Evolutionary conservation across 2,113 vertebrate genomes (phyloP).

Genomic region (Herpetotheres cachinnans): DNA sequence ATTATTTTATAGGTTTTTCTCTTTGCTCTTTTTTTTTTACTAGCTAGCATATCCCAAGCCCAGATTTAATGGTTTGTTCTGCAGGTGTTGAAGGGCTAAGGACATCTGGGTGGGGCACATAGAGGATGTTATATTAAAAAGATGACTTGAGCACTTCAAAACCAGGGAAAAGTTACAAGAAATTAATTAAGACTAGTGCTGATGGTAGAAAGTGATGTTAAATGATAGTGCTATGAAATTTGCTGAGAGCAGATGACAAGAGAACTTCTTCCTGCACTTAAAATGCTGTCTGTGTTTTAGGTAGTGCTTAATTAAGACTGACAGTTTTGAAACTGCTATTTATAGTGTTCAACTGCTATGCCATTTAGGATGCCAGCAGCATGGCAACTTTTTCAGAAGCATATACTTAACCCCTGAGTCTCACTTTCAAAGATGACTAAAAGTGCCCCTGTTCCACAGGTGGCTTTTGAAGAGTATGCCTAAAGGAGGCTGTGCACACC

Average conservation of each 20-base stretch:
- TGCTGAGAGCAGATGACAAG: conserved; percentile 15
- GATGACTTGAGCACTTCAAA: not conserved
- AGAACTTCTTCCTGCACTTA: conserved; percentile 29
- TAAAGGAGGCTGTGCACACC: not conserved
- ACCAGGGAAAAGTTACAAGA: not conserved
- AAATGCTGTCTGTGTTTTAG: conserved; percentile 44
- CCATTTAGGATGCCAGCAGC: not conserved
- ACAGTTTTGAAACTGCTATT: conserved; percentile 40
- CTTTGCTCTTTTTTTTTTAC: not conserved
- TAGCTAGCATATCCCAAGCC: not conserved
- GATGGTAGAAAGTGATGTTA: conserved; percentile 4
- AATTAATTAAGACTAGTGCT: not conserved
- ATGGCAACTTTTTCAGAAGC: not conserved
- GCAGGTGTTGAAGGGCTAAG: not conserved
- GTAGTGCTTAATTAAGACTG: conserved; percentile 44
- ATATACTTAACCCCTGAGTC: not conserved
- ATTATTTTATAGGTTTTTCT: not conserved
- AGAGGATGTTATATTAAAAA: not conserved
- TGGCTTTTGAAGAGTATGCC: not conserved
- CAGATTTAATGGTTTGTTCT: not conserved
- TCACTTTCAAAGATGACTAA: not conserved
- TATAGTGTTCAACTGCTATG: conserved; percentile 8
- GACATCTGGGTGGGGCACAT: not conserved
- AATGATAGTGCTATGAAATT: conserved; percentile 2
- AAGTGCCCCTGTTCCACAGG: not conserved